Evolutionary conservation across 1,140 invertebrate genomes (phyloP), one percentile per base, ranked within the genome.

Genomic region (Drosophila sturtevanti): DNA sequence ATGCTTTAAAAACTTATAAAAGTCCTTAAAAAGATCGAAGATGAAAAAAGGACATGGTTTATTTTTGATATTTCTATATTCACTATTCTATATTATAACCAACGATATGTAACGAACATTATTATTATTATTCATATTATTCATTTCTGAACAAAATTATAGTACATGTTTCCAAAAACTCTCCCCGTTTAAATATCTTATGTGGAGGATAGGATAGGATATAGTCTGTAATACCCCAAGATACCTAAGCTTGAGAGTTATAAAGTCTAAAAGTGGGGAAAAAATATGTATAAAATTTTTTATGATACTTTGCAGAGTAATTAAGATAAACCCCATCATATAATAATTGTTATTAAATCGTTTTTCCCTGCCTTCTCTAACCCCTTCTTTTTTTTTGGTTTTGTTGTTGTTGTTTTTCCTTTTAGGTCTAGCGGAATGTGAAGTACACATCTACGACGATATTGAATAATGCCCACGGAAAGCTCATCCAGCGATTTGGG

Each of bases 391-490:
- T 37, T 54, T 27, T 35, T 51, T 35, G 10, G 22, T 48, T 31
- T 31, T 31, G 22, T 51, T 35, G 12, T 37, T 48, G n/a, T n/a
- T n/a, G n/a, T 55, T 38, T 56, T 51, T n/a, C 6, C 1, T 34
- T 35, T 21, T 77, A 86, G 81, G 61, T 79, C 79, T 72, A 77
- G 79, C 82, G 79, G 82, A 64, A 87, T 87, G 82, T 82, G 72
- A 73, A 68, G 60, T 62, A 44, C 41, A 44, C 41, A 27, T 16
- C 21, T 62, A 16, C 59, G 34, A 22, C 14, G 63, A 59, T 64
- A 63, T 27, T 56, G 22, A 77, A 44, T 60, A 21, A 91, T 92
- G 91, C 91, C 91, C 68, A 92, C 91, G 65, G 91, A 92, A 56
- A 82, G 71, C 68, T 68, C 86, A 72, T 69, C 77, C 63, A 77